phyloP scores from a whole-genome alignment of 2,888 invertebrate species.

The Drepana falcataria region DNA sequence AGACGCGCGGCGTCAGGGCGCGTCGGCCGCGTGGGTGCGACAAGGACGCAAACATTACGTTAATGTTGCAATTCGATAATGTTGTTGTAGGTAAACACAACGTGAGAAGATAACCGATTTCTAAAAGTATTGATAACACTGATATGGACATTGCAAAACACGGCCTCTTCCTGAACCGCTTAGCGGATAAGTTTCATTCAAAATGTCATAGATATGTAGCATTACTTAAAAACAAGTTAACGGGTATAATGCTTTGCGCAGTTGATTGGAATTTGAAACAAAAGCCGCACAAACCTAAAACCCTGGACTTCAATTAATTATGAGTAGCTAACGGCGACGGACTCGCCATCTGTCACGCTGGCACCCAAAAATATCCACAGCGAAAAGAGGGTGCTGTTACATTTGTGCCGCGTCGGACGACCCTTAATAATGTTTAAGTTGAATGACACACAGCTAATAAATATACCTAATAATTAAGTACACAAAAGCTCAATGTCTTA shows the following conservation, averaged over 20 bases:
- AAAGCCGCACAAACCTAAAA: too few species aligned
- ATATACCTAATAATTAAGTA: not conserved
- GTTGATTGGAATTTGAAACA: too few species aligned
- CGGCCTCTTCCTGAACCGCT: not conserved
- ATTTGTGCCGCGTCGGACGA: too few species aligned
- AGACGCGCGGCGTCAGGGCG: conserved; percentile 26
- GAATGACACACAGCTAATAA: too few species aligned
- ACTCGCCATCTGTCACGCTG: too few species aligned
- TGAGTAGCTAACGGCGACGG: too few species aligned
- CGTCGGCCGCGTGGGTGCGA: conserved; percentile 35
- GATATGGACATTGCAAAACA: not conserved
- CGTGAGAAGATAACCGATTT: conserved; percentile 11
- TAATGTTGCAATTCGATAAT: conserved; percentile 20
- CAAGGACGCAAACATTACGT: conserved; percentile 32
- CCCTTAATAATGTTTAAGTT: too few species aligned
- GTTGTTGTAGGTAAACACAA: conserved; percentile 16
- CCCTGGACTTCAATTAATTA: too few species aligned
- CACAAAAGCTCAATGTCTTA: not conserved
- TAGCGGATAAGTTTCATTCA: not conserved
- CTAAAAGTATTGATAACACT: not conserved
- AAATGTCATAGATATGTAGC: not conserved
- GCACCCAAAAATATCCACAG: too few species aligned
- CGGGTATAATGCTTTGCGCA: too few species aligned
- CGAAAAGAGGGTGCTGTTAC: too few species aligned
- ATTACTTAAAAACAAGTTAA: too few species aligned